phyloP scores from a whole-genome alignment of 2,888 invertebrate species.

The Ypsolopha scabrella region DNA sequence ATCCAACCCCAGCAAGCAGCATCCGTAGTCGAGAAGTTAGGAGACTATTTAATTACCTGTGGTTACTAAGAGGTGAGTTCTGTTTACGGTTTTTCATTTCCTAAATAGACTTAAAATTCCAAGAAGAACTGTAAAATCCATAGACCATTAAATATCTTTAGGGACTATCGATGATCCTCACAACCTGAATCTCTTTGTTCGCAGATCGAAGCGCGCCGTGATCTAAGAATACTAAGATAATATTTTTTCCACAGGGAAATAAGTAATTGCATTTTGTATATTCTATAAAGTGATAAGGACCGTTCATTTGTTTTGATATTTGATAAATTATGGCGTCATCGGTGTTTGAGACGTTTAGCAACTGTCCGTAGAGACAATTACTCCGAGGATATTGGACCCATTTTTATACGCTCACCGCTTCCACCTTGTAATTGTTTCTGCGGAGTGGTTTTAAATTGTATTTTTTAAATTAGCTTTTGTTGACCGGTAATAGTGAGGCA shows the following conservation, averaged over 20 bases:
- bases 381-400: conserved; percentile 62
- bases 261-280: conserved; percentile 73
- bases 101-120: not conserved
- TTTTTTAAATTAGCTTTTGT: conserved; percentile 55
- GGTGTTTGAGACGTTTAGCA: conserved; percentile 59
- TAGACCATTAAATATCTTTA: not conserved
- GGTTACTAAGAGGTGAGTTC: conserved; percentile 86
- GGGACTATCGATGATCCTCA: conserved; percentile 11
- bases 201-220: conserved; percentile 69
- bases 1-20: conserved; percentile 97
- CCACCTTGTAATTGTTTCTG: conserved; percentile 62
- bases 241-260: conserved; percentile 72
- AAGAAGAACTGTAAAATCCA: not conserved
- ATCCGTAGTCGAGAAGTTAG: conserved; percentile 96
- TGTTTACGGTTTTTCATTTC: not conserved
- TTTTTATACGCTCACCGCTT: conserved; percentile 68
- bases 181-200: conserved; percentile 25
- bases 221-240: conserved; percentile 71
- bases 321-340: conserved; percentile 64
- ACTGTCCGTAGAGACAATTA: conserved; percentile 57
- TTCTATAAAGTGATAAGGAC: conserved; percentile 71
- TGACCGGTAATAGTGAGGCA: conserved; percentile 48
- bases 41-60: conserved; percentile 96
- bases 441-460: conserved; percentile 50
- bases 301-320: conserved; percentile 69